Conservation (phyloP, 2,888 invertebrate genomes). For the Argyresthia goedartella region DNA sequence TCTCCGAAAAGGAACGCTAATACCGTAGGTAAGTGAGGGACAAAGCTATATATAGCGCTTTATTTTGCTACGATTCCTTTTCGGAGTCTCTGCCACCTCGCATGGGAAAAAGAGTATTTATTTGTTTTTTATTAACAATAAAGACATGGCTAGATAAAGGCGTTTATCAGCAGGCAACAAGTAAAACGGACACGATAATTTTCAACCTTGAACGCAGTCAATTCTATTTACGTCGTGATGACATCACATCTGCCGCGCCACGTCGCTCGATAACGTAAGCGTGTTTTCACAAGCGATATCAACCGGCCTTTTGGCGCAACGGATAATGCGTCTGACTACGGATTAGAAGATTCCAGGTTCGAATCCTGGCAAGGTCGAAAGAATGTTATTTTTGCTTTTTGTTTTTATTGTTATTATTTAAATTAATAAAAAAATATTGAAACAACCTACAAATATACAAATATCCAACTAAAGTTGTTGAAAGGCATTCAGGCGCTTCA, state of each 20-base stretch:
- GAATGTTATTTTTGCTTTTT: constrained; percentile 17
- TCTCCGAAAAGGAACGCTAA: too few relatives aligned
- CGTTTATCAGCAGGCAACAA: background rate
- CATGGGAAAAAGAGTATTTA: too few relatives aligned
- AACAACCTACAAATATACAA: background rate
- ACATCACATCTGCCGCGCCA: background rate
- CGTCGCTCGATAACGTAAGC: background rate
- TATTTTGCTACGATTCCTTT: too few relatives aligned
- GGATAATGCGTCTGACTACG: constrained; percentile 81
- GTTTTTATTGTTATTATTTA: constrained; percentile 4
- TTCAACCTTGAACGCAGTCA: background rate
- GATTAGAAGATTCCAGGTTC: constrained; percentile 78
- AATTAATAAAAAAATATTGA: constrained; percentile 4
- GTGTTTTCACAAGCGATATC: background rate
- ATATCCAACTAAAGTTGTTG: too few relatives aligned
- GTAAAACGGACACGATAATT: background rate
- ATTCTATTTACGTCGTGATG: background rate
- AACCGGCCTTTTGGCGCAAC: constrained; percentile 74
- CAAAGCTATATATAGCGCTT: too few relatives aligned
- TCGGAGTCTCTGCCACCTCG: too few relatives aligned
- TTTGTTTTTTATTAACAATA: too few relatives aligned
- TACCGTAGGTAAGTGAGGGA: too few relatives aligned
- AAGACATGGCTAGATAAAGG: too few relatives aligned
- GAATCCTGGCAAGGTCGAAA: constrained; percentile 74
- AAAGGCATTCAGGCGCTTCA: too few relatives aligned